Evolutionary conservation across 1,140 invertebrate genomes (phyloP).

Genomic region (Temnothorax longispinosus): DNA sequence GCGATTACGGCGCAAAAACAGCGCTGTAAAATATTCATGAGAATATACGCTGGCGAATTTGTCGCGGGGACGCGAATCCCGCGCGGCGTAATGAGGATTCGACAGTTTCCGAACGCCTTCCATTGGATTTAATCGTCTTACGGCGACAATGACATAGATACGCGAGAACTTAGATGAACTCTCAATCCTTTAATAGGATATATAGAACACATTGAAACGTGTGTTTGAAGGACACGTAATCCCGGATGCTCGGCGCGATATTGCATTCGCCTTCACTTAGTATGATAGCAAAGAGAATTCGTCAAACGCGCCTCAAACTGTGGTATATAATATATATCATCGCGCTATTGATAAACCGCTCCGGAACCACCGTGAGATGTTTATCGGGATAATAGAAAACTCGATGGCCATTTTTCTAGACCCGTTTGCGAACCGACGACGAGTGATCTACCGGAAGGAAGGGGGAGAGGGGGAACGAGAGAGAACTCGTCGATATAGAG

Average conservation of each 20-base stretch:
- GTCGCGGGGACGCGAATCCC: background rate
- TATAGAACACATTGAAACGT: conserved; percentile 19
- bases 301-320: conserved; percentile 17
- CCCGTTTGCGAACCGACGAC: conserved; percentile 31
- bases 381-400: conserved; percentile 71
- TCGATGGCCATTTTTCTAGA: conserved; percentile 67
- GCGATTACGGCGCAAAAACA: background rate
- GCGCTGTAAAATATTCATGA: conserved; percentile 4
- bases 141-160: conserved; percentile 35
- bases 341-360: conserved; percentile 63
- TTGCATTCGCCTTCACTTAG: conserved; percentile 50
- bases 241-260: conserved; percentile 21
- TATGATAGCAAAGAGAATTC: conserved; percentile 22
- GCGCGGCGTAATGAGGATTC: background rate
- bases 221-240: conserved; percentile 46
- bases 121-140: conserved; percentile 40
- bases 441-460: conserved; percentile 13
- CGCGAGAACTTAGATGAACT: conserved; percentile 32
- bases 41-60: background rate
- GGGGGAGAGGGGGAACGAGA: background rate
- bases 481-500: conserved; percentile 28
- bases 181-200: conserved; percentile 49
- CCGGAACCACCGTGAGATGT: conserved; percentile 58
- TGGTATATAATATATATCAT: background rate
- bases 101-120: conserved; percentile 17